Percentiles rank a stretch among this genome's conserved stretches.
Conservation (phyloP, 2,797 vertebrate genomes). For the Cottoperca gobio region DNA sequence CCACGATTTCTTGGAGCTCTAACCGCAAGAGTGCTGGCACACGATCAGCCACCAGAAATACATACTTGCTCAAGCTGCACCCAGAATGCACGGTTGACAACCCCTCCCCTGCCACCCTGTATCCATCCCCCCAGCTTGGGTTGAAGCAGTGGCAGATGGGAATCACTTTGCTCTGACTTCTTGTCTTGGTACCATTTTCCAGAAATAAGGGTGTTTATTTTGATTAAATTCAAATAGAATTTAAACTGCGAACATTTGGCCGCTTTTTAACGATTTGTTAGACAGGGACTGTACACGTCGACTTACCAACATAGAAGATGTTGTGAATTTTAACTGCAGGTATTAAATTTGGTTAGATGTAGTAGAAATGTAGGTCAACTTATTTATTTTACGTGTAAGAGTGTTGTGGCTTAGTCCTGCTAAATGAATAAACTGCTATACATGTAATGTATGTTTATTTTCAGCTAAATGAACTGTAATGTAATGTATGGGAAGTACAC, state of each 20-base stretch:
- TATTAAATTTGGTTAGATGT: not conserved
- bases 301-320: not conserved
- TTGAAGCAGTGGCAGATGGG: conserved; percentile 53
- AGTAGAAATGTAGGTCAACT: not conserved
- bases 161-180: conserved; percentile 40
- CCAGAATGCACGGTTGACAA: conserved; percentile 33
- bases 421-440: not conserved
- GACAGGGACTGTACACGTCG: not conserved
- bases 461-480: too few relatives aligned
- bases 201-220: not conserved
- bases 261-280: not conserved
- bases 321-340: not conserved
- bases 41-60: conserved; percentile 44
- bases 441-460: too few relatives aligned
- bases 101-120: not conserved
- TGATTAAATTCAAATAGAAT: not conserved
- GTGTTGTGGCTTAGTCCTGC: not conserved
- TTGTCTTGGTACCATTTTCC: not conserved
- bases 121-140: conserved; percentile 21
- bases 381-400: not conserved
- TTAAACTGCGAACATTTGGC: not conserved
- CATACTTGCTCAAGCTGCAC: conserved; percentile 29
- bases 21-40: conserved; percentile 27
- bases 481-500: not conserved
- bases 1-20: conserved; percentile 39